phyloP scores from a whole-genome alignment of 1,140 invertebrate species.

The Scaptomyza graminum region DNA sequence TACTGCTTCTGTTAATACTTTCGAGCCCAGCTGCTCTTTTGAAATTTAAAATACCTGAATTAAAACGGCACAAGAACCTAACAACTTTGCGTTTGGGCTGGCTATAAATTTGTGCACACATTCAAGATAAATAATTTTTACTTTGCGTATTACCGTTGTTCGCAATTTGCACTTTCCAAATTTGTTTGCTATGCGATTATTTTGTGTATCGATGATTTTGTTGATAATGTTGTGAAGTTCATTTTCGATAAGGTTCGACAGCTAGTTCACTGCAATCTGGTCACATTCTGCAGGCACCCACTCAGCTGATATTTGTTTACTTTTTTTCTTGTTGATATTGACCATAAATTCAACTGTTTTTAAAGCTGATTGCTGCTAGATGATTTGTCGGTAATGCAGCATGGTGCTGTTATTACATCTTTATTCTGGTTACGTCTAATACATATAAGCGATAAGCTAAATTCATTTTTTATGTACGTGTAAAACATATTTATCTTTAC shows the following conservation, averaged over 20 bases:
- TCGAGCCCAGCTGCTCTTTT: constrained; percentile 33
- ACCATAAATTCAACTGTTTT: too few species aligned
- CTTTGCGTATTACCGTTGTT: constrained; percentile 40
- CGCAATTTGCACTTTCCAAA: constrained; percentile 46
- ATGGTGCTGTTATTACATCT: not conserved
- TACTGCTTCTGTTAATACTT: constrained; percentile 28
- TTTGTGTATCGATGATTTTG: constrained; percentile 24
- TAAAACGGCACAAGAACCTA: constrained; percentile 2
- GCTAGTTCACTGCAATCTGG: constrained; percentile 18
- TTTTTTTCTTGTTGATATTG: constrained; percentile 19
- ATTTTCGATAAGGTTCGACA: constrained; percentile 18
- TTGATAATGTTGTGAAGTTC: not conserved
- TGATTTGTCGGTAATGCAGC: not conserved
- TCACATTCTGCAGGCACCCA: not conserved
- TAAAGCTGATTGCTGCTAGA: too few species aligned
- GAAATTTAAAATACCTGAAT: constrained; percentile 21
- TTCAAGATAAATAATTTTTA: constrained; percentile 13
- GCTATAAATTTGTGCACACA: constrained; percentile 14
- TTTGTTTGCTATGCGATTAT: constrained; percentile 34
- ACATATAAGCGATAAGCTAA: not conserved
- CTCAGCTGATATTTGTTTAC: constrained; percentile 44
- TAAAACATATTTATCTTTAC: too few species aligned
- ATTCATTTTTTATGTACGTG: too few species aligned
- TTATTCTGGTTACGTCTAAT: not conserved
- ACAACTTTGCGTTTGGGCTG: not conserved